Evolutionary conservation across 2,113 vertebrate species (phyloP).

Genomic region (Leuciscus idus): DNA sequence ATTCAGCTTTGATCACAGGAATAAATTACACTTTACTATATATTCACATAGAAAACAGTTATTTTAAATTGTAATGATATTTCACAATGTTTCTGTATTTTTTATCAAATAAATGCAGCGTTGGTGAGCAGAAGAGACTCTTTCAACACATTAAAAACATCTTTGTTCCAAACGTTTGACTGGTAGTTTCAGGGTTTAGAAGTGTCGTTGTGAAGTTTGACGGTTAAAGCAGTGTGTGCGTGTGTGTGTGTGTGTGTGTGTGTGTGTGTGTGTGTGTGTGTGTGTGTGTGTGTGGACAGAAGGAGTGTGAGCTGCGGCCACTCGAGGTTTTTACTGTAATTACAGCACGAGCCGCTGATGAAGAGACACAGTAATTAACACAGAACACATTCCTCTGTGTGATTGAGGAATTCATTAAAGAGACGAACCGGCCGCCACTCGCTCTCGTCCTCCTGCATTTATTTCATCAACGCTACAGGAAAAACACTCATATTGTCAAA

Average conservation of each 20-base stretch:
- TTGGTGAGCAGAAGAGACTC: not conserved
- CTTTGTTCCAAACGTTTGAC: not conserved
- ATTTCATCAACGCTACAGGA: not conserved
- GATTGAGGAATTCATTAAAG: constrained; percentile 82
- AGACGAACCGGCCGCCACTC: constrained; percentile 57
- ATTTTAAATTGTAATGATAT: not conserved
- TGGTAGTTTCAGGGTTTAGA: too few species aligned
- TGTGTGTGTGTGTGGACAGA: too few species aligned
- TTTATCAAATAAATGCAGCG: not conserved
- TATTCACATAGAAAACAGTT: not conserved
- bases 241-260: too few species aligned
- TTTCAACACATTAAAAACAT: not conserved
- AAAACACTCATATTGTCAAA: too few species aligned
- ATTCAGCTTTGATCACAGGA: too few species aligned
- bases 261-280: too few species aligned
- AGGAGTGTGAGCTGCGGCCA: not conserved
- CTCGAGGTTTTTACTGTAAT: constrained; percentile 73
- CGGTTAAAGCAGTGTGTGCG: too few species aligned
- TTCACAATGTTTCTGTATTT: not conserved
- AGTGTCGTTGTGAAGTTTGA: too few species aligned
- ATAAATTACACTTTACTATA: too few species aligned
- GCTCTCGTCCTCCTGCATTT: constrained; percentile 40
- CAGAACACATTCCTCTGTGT: constrained; percentile 78
- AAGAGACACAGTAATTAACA: constrained; percentile 83
- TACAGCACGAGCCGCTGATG: constrained; percentile 77